These are phyloP conservation scores for Anaspis maculata DNA, from an alignment of 2,888 invertebrate species.

Conservation along the genomic window DNA sequence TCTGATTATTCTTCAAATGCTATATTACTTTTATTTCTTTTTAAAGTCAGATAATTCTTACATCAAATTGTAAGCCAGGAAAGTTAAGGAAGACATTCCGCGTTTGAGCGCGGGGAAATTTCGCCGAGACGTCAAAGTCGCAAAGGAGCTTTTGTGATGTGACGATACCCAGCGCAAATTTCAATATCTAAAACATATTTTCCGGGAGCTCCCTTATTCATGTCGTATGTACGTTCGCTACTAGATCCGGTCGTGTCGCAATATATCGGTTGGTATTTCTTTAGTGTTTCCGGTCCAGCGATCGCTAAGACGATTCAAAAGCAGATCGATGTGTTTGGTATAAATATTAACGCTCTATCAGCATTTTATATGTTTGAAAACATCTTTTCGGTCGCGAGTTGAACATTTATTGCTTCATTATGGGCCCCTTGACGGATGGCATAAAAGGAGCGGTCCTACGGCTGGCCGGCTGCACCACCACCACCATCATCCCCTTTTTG, in stretches of 20 bases:
- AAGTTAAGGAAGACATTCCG: no score
- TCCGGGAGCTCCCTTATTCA: no score
- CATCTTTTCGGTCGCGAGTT: constrained; percentile 32
- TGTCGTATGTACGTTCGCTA: no score
- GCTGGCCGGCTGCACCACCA: constrained; percentile 21
- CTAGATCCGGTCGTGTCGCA: constrained; percentile 5
- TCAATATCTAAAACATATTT: constrained; percentile 13
- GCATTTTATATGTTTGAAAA: constrained; percentile 37
- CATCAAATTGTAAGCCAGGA: no score
- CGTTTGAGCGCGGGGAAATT: no score
- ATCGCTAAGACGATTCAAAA: constrained; percentile 20
- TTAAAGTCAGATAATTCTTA: no score
- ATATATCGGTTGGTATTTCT: constrained; percentile 17
- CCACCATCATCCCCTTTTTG: constrained; percentile 22
- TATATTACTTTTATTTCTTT: no score
- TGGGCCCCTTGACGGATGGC: constrained; percentile 15
- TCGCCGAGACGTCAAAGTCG: no score
- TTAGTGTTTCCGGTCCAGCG: constrained; percentile 20
- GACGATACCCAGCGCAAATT: constrained; percentile 6
- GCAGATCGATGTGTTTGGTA: constrained; percentile 32
- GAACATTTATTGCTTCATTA: constrained; percentile 31
- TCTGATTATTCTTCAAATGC: no score
- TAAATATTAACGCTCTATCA: constrained; percentile 39
- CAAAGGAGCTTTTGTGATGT: no score
- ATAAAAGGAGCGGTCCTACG: no score